Evolutionary conservation across 2,797 vertebrate species (phyloP), one percentile per base, ranked within the genome.

Genomic region (Pogoniulus pusillus): DNA sequence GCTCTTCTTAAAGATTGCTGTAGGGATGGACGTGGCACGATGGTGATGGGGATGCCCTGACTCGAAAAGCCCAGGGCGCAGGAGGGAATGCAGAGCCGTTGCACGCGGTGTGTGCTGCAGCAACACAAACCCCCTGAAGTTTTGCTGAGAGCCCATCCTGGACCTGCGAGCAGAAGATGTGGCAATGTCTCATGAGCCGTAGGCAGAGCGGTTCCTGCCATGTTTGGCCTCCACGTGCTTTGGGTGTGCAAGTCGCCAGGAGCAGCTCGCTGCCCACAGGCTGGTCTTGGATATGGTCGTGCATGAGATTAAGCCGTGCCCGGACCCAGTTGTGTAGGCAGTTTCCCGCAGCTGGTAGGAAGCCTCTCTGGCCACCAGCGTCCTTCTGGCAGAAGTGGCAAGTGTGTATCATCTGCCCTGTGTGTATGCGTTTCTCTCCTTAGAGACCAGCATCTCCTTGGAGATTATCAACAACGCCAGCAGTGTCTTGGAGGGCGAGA

Each of bases 401-500:
- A 78, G 27, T 90, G 58, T 72, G 34, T 87, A 2, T 87, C 85
- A 95, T 93, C 45, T 80, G 59, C 84, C 82, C 85, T 80, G 30
- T 82, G 73, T 94, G 32, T 83, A 24, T 96, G 87, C 91, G 3
- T 37, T 93, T 96, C 86, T 97, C 90, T 97, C 96, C 94, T 91
- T 97, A 99, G 99, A 98, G 96, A 99, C 98, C 97, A 99, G 98
- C 97, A 98, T 99, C 96, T 99, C 98, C 6, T 98, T 98, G 95
- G 98, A 98, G 12, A 96, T 99, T 93, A 96, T 98, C 95, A 98
- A 98, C 91, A 99, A 99, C 37, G 97, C 98, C 89, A 98, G 98
- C 5, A 97, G 96, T 90, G 97, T 99, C 84, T 97, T 98, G 30
- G 99, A 99, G 91, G 99, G 99, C 1, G 98, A 99, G 49, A 97